A percentile compares a stretch with the other conserved stretches of the same genome.
Evolutionary conservation across 2,797 vertebrate species (phyloP).

Genomic region (Anguilla anguilla): DNA sequence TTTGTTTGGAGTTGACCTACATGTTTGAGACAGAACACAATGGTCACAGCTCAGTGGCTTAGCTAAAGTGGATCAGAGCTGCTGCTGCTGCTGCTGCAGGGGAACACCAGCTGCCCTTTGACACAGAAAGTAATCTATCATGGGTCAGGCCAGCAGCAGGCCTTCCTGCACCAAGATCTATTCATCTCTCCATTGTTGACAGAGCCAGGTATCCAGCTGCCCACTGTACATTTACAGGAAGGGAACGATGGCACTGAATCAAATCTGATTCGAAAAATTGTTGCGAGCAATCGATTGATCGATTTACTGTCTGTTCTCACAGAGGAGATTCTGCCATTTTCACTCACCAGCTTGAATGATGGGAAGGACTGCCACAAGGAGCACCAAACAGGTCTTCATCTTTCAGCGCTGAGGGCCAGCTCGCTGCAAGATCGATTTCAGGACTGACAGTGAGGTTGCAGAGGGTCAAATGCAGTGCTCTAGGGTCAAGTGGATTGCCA

Average conservation of each 20-base stretch:
- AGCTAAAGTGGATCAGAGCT: background rate
- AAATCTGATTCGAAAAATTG: background rate
- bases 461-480: constrained; percentile 38
- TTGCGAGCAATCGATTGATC: background rate
- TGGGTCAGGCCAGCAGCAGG: background rate
- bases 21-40: background rate
- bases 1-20: constrained; percentile 11
- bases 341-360: constrained; percentile 61
- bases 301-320: background rate
- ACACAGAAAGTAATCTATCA: background rate
- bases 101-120: background rate
- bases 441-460: constrained; percentile 12
- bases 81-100: background rate
- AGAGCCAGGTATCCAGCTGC: background rate
- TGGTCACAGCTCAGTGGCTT: background rate
- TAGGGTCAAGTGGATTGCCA: constrained; percentile 27
- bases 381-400: constrained; percentile 60
- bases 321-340: background rate
- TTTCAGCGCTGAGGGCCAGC: constrained; percentile 34
- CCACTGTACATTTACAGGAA: background rate
- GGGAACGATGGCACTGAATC: background rate
- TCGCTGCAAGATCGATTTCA: background rate
- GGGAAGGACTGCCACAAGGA: constrained; percentile 56
- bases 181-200: background rate
- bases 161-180: background rate